Evolutionary conservation across 1,140 invertebrate species (phyloP).

Genomic region (Zaprionus capensis): DNA sequence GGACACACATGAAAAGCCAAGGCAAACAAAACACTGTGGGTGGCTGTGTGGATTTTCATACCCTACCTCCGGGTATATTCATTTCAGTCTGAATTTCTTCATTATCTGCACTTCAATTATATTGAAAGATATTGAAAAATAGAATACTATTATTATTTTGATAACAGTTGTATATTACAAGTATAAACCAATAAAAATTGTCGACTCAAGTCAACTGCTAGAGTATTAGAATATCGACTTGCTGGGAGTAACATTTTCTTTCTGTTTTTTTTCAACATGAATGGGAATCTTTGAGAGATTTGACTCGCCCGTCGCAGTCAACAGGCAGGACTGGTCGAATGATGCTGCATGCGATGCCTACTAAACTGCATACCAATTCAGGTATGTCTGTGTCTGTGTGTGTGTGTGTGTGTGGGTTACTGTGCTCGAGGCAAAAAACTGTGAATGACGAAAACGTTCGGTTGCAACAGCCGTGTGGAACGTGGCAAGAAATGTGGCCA

Average conservation of each 20-base stretch:
- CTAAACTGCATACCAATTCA: slow-evolving; percentile 1
- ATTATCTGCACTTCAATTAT: too few species aligned
- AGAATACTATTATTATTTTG: too few species aligned
- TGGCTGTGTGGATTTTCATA: background rate
- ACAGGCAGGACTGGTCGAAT: background rate
- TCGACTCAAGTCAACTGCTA: background rate
- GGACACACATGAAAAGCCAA: slow-evolving; percentile 3
- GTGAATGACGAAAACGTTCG: slow-evolving; percentile 76
- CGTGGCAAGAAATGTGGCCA: slow-evolving; percentile 54
- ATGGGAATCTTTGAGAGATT: slow-evolving; percentile 2
- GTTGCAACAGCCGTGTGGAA: slow-evolving; percentile 47
- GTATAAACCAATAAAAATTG: too few species aligned
- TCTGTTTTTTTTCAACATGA: background rate
- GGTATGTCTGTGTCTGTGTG: slow-evolving; percentile 2
- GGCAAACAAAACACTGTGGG: background rate
- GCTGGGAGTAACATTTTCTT: background rate
- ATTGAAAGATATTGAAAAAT: too few species aligned
- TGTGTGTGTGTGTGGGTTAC: slow-evolving; percentile 20
- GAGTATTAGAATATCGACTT: background rate
- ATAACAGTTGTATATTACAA: too few species aligned
- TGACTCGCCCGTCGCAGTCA: background rate
- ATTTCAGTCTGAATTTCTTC: background rate
- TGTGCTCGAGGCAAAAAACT: slow-evolving; percentile 57
- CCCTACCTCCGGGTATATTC: background rate
- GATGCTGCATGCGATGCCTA: background rate